phyloP scores from a whole-genome alignment of 2,113 vertebrate genomes.

The Aspidoscelis tigris region DNA sequence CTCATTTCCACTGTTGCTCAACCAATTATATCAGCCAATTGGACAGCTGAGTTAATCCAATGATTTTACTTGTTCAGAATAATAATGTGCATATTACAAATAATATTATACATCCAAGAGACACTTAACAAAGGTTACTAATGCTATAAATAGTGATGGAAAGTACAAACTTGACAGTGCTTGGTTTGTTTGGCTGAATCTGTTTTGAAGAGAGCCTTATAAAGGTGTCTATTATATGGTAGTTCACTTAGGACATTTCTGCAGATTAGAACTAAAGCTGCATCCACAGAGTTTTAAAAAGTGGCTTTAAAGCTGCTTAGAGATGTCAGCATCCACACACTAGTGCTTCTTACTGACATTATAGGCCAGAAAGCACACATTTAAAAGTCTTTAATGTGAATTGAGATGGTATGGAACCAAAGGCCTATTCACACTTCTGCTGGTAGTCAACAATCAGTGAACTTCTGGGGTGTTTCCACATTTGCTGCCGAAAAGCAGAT shows the following conservation, averaged over 20 bases:
- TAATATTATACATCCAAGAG: conserved; percentile 28
- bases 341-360: no score
- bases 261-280: neutral
- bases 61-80: conserved; percentile 31
- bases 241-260: neutral
- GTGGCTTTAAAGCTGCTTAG: no score
- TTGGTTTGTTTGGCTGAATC: conserved; percentile 14
- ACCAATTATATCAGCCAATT: conserved; percentile 50
- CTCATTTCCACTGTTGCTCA: conserved; percentile 33
- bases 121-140: conserved; percentile 37
- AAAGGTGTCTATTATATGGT: no score
- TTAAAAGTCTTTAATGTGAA: no score
- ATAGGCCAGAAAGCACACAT: no score
- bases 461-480: no score
- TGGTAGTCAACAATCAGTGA: no score
- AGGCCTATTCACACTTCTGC: no score
- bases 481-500: no score
- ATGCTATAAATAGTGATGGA: conserved; percentile 52
- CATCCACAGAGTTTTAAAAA: no score
- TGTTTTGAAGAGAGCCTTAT: conserved; percentile 5
- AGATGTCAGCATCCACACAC: no score
- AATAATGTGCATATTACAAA: conserved; percentile 51
- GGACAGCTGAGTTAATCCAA: conserved; percentile 49
- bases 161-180: conserved; percentile 18
- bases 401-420: no score